phyloP scores from a whole-genome alignment of 2,888 invertebrate genomes.

The Cerceris ruficornis region DNA sequence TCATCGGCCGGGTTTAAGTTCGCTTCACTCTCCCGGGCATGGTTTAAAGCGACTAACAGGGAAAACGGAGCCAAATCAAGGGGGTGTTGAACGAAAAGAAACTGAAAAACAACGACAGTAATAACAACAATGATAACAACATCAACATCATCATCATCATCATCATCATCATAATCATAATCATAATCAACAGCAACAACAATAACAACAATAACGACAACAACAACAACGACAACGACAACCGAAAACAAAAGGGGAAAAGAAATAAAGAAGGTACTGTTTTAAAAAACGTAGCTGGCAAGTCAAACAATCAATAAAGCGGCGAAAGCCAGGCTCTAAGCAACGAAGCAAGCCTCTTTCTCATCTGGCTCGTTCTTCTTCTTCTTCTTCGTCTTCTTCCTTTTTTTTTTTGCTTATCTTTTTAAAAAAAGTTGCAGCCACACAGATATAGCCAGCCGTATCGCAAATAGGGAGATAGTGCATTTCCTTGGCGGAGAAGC shows the following conservation, averaged over 20 bases:
- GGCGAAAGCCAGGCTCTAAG: slow-evolving; percentile 64
- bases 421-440: slow-evolving; percentile 51
- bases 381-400: slow-evolving; percentile 3
- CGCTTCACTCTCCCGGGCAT: slow-evolving; percentile 11
- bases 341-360: slow-evolving; percentile 55
- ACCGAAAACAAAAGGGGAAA: slow-evolving; percentile 2
- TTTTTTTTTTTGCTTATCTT: slow-evolving; percentile 2
- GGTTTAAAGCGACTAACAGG: slow-evolving; percentile 12
- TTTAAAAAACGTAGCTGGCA: slow-evolving; percentile 59
- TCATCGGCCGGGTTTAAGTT: slow-evolving; percentile 15
- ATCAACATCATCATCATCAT: not conserved
- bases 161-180: not conserved
- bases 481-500: slow-evolving; percentile 61
- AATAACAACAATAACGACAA: slow-evolving; percentile 1
- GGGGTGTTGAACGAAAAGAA: not conserved
- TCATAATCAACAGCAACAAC: slow-evolving; percentile 3
- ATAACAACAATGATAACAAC: not conserved
- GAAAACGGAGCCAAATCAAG: not conserved
- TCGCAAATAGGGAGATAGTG: slow-evolving; percentile 45
- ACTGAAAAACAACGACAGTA: not conserved
- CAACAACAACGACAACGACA: slow-evolving; percentile 19
- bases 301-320: slow-evolving; percentile 63
- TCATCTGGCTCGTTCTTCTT: slow-evolving; percentile 33
- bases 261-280: slow-evolving; percentile 8
- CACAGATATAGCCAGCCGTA: slow-evolving; percentile 50